Base-by-base conservation (phyloP, 2,888 invertebrate species). In the Phaedon cochleariae region DNA sequence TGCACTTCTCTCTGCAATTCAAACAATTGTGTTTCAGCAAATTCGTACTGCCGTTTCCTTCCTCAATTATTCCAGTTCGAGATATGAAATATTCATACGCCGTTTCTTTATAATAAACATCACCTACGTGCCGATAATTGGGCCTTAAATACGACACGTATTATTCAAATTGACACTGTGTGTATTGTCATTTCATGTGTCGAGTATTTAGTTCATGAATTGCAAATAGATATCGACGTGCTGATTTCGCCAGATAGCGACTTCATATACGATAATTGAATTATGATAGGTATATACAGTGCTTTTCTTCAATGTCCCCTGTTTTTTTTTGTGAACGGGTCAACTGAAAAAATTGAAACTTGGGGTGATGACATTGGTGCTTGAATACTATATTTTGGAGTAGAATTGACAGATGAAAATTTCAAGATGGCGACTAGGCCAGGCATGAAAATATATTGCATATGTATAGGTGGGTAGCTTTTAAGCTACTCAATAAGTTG, bases 181-280 rank as follows among this genome's bases (percentile, higher is more conserved):
- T 64, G 61, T 64, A 68, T 66, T 68, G 68, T 65, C 63, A 64
- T 65, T 64, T 64, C 62, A 37, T 68, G 63, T 57, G 59, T 51
- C 51, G 61, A 52, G 60, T 62, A 65, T 59, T 63, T 54, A 58
- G 55, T 55, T 68, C 60, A 68, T 65, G 68, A 68, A 68, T 66
- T 68, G 68, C 68, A 68, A 68, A 68, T 68, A 15, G 57, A 58
- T 37, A 68, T 62, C 61, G 63, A 64, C 63, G 68, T 66, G 68
- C 65, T 45, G 68, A 68, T 68, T 63, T 63, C 55, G 26, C 55
- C 41, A 41, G 41, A 41, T 41, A 41, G 41, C 41, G 41, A 41
- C 41, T 41, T 41, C 6, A 41, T 41, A 41, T 34, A 4, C 2
- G 34, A 34, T 41, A 41, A 41, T 41, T 15, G 41, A 41, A 41